Percentiles rank a stretch among this genome's conserved stretches.
These are phyloP conservation scores for Leucopsar rothschildi DNA, from an alignment of 2,113 vertebrate species.

Conservation along the genomic window DNA sequence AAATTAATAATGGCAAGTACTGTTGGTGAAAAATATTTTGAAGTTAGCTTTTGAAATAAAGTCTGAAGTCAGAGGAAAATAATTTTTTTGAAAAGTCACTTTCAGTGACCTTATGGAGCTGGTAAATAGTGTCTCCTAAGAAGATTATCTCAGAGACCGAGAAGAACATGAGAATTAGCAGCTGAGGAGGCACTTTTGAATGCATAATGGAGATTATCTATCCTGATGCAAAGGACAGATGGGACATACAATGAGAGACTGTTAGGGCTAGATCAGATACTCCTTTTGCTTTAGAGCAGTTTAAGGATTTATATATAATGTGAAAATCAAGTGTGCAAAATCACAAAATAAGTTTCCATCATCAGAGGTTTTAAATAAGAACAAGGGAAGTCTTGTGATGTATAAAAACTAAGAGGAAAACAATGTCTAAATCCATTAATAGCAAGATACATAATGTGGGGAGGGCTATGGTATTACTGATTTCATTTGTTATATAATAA, in stretches of 20 bases:
- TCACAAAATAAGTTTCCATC: background rate
- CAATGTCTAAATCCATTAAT: background rate
- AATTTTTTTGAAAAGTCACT: background rate
- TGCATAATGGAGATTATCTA: constrained; percentile 1
- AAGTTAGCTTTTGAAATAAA: background rate
- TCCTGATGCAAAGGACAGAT: background rate
- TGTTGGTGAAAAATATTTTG: background rate
- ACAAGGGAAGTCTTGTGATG: background rate
- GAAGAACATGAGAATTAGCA: background rate
- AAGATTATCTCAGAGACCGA: background rate
- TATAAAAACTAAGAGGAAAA: background rate
- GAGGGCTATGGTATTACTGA: background rate
- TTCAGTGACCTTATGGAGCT: background rate
- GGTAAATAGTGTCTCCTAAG: background rate
- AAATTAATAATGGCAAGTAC: background rate
- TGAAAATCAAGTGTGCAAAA: background rate
- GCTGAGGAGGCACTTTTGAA: constrained; percentile 12
- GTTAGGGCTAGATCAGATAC: background rate
- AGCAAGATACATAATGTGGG: background rate
- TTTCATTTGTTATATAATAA: background rate
- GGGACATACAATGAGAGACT: background rate
- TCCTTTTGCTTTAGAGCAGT: background rate
- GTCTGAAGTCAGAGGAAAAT: background rate
- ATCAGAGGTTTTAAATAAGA: background rate
- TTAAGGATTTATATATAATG: background rate